A percentile compares a stretch with the other conserved stretches of the same genome.
Conservation (phyloP, 64 coral and sea anemone species). For the Stichodactyla helianthus region DNA sequence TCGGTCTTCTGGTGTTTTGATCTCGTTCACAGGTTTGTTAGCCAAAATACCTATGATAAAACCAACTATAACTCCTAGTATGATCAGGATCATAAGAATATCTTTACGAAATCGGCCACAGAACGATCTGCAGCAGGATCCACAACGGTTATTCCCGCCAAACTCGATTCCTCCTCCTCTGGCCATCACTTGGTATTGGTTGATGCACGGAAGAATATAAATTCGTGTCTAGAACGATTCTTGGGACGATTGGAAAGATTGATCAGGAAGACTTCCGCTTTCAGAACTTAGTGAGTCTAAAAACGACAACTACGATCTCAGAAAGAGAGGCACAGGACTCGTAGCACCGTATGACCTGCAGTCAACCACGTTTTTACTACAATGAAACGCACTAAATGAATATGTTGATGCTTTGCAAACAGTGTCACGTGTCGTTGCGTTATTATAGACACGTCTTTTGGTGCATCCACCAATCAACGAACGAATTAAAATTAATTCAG, state of each 20-base stretch:
- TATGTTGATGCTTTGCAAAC: background rate
- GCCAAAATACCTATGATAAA: conserved; percentile 50
- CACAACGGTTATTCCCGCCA: conserved; percentile 24
- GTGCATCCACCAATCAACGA: background rate
- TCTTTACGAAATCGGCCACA: conserved; percentile 41
- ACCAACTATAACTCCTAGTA: conserved; percentile 47
- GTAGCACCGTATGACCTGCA: background rate
- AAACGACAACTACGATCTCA: background rate
- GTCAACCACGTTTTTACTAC: background rate
- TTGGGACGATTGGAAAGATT: background rate
- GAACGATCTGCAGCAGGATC: conserved; percentile 27
- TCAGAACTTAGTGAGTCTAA: background rate
- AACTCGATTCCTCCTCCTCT: conserved; percentile 27
- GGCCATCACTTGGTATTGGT: background rate
- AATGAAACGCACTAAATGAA: background rate
- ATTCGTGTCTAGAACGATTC: background rate
- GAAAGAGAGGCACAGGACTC: background rate
- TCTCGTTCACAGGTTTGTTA: conserved; percentile 49
- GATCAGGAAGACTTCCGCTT: background rate
- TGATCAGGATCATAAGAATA: conserved; percentile 43
- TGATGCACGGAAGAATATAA: background rate
- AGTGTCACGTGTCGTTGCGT: background rate
- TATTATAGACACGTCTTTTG: background rate
- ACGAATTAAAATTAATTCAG: background rate
- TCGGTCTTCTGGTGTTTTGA: conserved; percentile 43